Conservation (phyloP, 1,140 invertebrate species). For the Wiebesia pumilae region DNA sequence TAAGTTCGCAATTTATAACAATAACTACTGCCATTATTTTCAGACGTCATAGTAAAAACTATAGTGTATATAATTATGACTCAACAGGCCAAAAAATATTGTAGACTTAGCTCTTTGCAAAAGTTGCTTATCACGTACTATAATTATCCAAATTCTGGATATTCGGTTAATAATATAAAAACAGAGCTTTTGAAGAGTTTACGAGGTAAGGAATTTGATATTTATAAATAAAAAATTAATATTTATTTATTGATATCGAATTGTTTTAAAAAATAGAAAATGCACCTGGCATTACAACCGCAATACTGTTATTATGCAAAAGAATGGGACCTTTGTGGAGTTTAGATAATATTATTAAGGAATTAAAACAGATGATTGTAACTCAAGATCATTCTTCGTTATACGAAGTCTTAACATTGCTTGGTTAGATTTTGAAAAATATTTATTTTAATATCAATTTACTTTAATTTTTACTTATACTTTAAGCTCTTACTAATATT, state of each 20-base stretch:
- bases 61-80: constrained; percentile 60
- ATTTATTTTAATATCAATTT: not conserved
- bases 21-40: constrained; percentile 51
- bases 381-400: constrained; percentile 56
- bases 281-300: constrained; percentile 55
- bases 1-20: constrained; percentile 38
- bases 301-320: constrained; percentile 67
- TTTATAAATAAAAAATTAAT: no score
- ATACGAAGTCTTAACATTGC: constrained; percentile 61
- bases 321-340: constrained; percentile 62
- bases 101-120: constrained; percentile 59
- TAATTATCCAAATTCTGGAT: constrained; percentile 60
- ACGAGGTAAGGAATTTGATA: constrained; percentile 55
- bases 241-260: constrained; percentile 14
- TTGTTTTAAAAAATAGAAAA: constrained; percentile 57
- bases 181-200: constrained; percentile 58
- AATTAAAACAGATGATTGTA: constrained; percentile 65
- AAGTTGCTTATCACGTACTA: constrained; percentile 59
- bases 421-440: constrained; percentile 59
- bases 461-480: constrained; percentile 13
- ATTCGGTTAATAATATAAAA: constrained; percentile 45
- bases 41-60: constrained; percentile 64
- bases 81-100: constrained; percentile 11
- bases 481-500: constrained; percentile 30
- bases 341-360: constrained; percentile 63